phyloP scores from a whole-genome alignment of 2,888 invertebrate genomes.

The Drosophila glabriapex region DNA sequence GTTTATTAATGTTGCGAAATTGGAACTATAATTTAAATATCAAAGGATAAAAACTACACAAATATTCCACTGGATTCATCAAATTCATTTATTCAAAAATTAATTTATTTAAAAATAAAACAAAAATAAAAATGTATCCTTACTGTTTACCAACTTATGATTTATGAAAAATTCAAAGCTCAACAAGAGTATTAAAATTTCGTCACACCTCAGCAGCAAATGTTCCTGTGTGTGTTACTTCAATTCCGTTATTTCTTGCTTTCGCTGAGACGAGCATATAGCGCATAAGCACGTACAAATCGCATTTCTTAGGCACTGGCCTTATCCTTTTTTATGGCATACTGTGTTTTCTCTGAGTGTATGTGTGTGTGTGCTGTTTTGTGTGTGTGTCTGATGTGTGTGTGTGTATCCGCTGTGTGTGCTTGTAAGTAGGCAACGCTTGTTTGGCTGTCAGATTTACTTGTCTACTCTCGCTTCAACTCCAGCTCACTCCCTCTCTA shows the following conservation, averaged over 20 bases:
- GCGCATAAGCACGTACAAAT: conserved; percentile 85
- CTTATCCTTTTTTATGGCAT: conserved; percentile 76
- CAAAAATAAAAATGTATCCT: background rate
- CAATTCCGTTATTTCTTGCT: conserved; percentile 12
- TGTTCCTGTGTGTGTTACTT: background rate
- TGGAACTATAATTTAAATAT: background rate
- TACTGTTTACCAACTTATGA: background rate
- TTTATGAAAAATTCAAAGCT: background rate
- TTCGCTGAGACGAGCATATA: conserved; percentile 73
- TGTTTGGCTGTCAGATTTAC: conserved; percentile 79
- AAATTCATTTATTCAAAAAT: background rate
- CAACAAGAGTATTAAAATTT: conserved; percentile 8
- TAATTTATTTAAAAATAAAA: background rate
- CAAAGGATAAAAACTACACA: background rate
- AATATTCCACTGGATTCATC: background rate
- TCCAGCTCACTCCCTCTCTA: background rate
- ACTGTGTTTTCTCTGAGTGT: conserved; percentile 5
- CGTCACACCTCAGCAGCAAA: background rate
- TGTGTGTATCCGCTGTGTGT: conserved; percentile 7
- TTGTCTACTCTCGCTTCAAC: conserved; percentile 53
- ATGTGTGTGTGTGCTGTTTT: conserved; percentile 25
- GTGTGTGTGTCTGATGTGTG: conserved; percentile 1
- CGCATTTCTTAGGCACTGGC: conserved; percentile 82
- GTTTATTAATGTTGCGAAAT: background rate
- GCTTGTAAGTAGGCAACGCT: conserved; percentile 59